These are phyloP conservation scores for Tenualosa thibaudeaui DNA, from an alignment of 2,797 vertebrate genomes.

Conservation along the genomic window DNA sequence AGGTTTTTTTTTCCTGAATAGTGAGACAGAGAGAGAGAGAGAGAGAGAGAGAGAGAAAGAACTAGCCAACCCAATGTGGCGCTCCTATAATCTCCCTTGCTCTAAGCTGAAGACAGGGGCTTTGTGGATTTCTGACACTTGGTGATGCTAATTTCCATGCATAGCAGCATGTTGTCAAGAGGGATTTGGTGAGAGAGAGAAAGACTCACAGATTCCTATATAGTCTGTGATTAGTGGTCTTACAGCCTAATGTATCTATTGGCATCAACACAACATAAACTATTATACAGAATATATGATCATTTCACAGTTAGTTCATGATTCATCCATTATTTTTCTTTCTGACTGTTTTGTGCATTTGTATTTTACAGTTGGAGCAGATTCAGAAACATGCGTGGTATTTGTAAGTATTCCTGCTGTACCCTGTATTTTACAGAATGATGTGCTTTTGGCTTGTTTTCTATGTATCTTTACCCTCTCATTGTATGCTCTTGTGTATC, in stretches of 20 bases:
- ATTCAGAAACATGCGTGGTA: slow-evolving; percentile 99
- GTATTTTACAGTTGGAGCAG: slow-evolving; percentile 88
- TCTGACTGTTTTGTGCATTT: slow-evolving; percentile 28
- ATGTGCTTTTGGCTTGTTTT: not conserved
- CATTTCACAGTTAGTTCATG: not conserved
- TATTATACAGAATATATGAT: not conserved
- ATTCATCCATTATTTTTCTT: not conserved
- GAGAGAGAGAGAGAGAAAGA: slow-evolving; percentile 1
- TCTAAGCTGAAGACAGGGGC: not conserved
- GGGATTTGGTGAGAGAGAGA: not conserved
- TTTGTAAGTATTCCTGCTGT: slow-evolving; percentile 84
- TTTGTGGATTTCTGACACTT: not conserved
- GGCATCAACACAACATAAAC: not conserved
- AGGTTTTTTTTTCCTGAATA: not conserved
- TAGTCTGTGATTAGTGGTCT: not conserved
- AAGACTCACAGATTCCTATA: not conserved
- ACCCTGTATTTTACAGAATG: not conserved
- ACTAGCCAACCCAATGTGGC: not conserved
- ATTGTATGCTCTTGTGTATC: not conserved
- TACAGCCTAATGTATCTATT: not conserved
- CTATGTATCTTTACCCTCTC: not conserved
- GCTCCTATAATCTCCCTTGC: not conserved
- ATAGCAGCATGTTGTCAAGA: not conserved
- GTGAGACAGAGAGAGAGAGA: not conserved
- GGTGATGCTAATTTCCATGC: not conserved